Conservation (phyloP, 2,113 vertebrate species). For the Trematocara zebra region DNA sequence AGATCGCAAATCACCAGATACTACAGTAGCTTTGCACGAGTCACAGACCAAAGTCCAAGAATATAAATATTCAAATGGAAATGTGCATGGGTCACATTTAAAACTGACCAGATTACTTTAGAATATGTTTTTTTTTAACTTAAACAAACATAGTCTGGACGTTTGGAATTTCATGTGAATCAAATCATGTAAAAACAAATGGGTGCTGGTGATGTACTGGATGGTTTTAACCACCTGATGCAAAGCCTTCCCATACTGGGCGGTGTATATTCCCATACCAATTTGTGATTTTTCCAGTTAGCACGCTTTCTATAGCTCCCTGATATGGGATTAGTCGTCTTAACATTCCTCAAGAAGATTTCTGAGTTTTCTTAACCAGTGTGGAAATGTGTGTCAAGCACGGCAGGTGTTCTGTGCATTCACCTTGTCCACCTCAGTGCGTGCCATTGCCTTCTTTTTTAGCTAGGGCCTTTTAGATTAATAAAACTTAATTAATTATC, state of each 20-base stretch:
- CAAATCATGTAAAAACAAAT: not conserved
- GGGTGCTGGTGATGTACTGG: not conserved
- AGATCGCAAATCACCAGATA: not conserved
- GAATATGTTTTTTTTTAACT: not conserved
- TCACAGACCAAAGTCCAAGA: not conserved
- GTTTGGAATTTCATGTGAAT: not conserved
- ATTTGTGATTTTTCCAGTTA: not conserved
- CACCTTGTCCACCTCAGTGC: not conserved
- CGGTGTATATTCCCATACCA: not conserved
- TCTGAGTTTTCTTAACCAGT: not conserved
- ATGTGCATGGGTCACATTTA: not conserved
- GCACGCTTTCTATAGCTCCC: not conserved
- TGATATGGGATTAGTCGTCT: not conserved
- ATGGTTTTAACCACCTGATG: not conserved
- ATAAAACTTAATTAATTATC: not conserved
- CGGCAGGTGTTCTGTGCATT: not conserved
- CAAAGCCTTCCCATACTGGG: not conserved
- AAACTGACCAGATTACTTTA: not conserved
- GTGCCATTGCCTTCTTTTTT: not conserved
- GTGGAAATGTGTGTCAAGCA: not conserved
- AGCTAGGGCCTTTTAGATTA: not conserved
- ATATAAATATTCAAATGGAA: not conserved
- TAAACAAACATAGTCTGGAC: not conserved
- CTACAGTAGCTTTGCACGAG: not conserved
- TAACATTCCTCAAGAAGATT: not conserved